Conservation (phyloP, 1,140 invertebrate species). For the Cyrtorhinus lividipennis region DNA sequence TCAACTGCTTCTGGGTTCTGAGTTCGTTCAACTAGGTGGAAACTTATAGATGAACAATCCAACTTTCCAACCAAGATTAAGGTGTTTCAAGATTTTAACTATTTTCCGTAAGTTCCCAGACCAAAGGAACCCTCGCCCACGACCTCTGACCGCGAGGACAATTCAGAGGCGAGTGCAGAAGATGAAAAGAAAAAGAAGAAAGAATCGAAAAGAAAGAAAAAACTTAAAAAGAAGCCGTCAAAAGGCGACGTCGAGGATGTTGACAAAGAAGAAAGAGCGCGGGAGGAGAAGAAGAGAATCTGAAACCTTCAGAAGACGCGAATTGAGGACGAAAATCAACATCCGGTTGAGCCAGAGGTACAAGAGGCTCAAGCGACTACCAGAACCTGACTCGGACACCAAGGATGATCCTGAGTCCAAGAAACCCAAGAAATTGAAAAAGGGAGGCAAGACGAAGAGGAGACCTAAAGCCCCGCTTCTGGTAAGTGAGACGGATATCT, state of each 20-base stretch:
- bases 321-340: constrained; percentile 22
- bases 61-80: no score
- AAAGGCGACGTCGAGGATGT: not conserved
- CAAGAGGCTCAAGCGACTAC: constrained; percentile 13
- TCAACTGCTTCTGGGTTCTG: no score
- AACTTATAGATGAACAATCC: no score
- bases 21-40: no score
- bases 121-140: not conserved
- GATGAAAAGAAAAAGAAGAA: constrained; percentile 22
- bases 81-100: no score
- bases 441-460: constrained; percentile 23
- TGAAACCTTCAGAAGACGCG: constrained; percentile 29
- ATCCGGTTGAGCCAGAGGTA: constrained; percentile 11
- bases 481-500: no score
- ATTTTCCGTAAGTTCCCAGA: constrained; percentile 16
- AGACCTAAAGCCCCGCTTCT: constrained; percentile 22
- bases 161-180: constrained; percentile 12
- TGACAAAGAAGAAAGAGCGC: constrained; percentile 13
- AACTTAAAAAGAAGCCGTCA: constrained; percentile 16
- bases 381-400: constrained; percentile 17
- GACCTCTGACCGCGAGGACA: not conserved
- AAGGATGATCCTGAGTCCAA: constrained; percentile 25
- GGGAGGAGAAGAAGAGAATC: constrained; percentile 14
- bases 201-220: constrained; percentile 17
- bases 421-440: constrained; percentile 30